phyloP scores from a whole-genome alignment of 1,140 invertebrate genomes.

The Tetramorium simillimum region DNA sequence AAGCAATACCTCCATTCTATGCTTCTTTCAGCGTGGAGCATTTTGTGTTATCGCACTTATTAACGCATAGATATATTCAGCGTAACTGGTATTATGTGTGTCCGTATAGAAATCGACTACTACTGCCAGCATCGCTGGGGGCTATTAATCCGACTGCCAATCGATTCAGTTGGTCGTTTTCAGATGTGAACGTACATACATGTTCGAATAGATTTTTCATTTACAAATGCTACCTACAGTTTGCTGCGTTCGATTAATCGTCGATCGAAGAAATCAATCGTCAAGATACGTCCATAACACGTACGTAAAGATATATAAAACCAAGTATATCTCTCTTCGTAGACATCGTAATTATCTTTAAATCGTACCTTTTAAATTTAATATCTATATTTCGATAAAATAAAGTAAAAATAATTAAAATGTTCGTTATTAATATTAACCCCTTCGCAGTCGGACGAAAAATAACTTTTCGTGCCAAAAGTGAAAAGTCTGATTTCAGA shows the following conservation, averaged over 20 bases:
- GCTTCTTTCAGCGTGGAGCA: not conserved
- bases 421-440: not conserved
- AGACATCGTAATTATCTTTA: not conserved
- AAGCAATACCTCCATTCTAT: not conserved
- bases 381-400: not conserved
- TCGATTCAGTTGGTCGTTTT: conserved; percentile 56
- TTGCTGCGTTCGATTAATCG: conserved; percentile 45
- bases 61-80: not conserved
- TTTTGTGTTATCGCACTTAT: conserved; percentile 52
- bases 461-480: too few species aligned
- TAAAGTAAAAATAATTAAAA: not conserved
- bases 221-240: conserved; percentile 54
- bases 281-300: not conserved
- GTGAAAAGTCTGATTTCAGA: too few species aligned
- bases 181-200: conserved; percentile 45
- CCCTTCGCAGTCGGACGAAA: too few species aligned
- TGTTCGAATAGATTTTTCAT: conserved; percentile 65
- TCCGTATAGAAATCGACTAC: not conserved
- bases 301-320: not conserved
- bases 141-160: conserved; percentile 72
- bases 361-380: not conserved
- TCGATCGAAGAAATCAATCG: conserved; percentile 2
- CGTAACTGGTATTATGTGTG: not conserved
- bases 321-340: not conserved
- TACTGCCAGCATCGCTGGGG: not conserved